Evolutionary conservation across 92 coral and sea anemone species (phyloP), one percentile per base, ranked within the genome.

Genomic region (Siderastrea radians): DNA sequence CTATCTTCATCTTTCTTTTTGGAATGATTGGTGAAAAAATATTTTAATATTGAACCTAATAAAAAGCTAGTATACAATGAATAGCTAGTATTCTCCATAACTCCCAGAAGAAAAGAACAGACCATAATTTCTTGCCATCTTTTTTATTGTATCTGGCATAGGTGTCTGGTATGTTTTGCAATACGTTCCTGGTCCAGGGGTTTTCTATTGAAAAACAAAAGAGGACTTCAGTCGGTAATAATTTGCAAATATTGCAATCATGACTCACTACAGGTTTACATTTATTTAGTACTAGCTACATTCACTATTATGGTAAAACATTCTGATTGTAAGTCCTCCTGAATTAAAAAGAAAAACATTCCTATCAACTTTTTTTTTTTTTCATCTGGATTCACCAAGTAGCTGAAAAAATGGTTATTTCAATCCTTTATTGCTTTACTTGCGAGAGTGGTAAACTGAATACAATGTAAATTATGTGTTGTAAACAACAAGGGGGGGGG

Each of bases 41-140:
- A 15, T 59, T 59, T 59, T 63, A 11, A 14, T 2, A 72, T 2
- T 48, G 15, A 17, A 49, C 14, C 45, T 2, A 74, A 55, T 80
- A 16, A 67, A 70, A 26, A n/a, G 62, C 63, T 53, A 26, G 38
- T 26, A 26, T 26, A 26, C 38, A 26, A 26, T 26, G 0, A 26
- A 26, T 26, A 26, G 6, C 14, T 69, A 93, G 74, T 93, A 95
- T n/a, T 89, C 94, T 74, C 96, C 98, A 77, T 97, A 88, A 44
- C 92, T 95, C 46, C 99, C 99, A 81, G 98, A 96, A 9, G 98
- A 92, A 80, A 97, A 97, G 80, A 97, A 97, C 75, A 97, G 83
- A n/a, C 99, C 99, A 86, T 97, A 87, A 67, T 93, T 97, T 90
- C 98, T 89, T n/a, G 98, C 99, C 99, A 97, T 97, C 51, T 95